Percentiles rank a stretch among this genome's conserved stretches.
These are phyloP conservation scores for Palythoa heliodiscus DNA, from an alignment of 92 coral and sea anemone species.

Conservation along the genomic window DNA sequence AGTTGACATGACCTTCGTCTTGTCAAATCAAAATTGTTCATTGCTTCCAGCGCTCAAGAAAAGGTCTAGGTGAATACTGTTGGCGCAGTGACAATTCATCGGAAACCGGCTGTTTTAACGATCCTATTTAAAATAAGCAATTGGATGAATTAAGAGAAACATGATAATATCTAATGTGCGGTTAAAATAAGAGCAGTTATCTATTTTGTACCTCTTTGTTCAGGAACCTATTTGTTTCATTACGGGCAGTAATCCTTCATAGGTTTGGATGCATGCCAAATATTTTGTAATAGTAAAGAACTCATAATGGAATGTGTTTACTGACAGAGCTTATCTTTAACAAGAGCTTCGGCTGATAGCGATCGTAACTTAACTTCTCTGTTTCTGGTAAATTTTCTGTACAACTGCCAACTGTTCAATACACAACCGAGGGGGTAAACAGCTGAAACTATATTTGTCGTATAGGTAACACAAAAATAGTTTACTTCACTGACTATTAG, in stretches of 20 bases:
- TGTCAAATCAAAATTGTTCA: background rate
- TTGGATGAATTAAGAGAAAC: background rate
- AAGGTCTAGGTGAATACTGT: conserved; percentile 10
- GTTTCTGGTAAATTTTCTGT: background rate
- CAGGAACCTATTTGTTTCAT: conserved; percentile 9
- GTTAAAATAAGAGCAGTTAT: background rate
- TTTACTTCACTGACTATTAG: background rate
- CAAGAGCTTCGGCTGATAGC: background rate
- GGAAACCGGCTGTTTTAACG: background rate
- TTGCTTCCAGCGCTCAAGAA: background rate
- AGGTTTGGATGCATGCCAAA: conserved; percentile 27
- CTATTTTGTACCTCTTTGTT: background rate
- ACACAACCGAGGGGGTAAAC: background rate
- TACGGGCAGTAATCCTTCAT: conserved; percentile 24
- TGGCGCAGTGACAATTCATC: conserved; percentile 19
- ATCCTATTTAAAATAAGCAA: background rate
- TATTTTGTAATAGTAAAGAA: background rate
- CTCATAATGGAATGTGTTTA: conserved; percentile 34
- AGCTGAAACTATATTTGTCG: background rate
- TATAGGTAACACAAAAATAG: background rate
- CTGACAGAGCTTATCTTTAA: conserved; percentile 1
- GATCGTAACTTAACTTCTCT: background rate
- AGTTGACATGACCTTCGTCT: background rate
- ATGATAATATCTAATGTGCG: conserved; percentile 15
- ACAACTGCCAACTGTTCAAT: background rate